phyloP scores from a whole-genome alignment of 2,797 vertebrate species.

The Semotilus atromaculatus region DNA sequence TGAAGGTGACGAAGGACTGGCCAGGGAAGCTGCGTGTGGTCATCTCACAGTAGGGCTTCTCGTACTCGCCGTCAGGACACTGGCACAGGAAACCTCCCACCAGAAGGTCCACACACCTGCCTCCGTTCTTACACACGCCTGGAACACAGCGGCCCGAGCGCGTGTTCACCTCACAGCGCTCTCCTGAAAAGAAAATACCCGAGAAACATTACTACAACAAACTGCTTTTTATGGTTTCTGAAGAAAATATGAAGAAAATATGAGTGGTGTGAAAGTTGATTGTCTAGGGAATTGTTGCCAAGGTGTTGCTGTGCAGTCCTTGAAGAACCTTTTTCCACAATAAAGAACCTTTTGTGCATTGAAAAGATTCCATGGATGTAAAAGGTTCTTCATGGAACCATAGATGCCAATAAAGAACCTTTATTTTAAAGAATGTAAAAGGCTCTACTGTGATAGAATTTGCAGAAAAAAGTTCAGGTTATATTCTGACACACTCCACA shows the following conservation, averaged over 20 bases:
- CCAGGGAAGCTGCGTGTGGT: constrained; percentile 87
- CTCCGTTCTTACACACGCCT: constrained; percentile 86
- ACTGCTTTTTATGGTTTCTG: neutral
- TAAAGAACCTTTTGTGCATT: neutral
- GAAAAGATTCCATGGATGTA: neutral
- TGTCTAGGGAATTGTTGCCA: neutral
- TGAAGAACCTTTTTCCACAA: neutral
- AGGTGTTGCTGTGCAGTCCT: neutral
- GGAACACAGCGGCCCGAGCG: constrained; percentile 84
- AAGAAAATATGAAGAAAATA: neutral
- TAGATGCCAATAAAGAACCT: neutral
- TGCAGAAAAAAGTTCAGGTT: neutral
- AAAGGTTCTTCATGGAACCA: neutral
- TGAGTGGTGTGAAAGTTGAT: neutral
- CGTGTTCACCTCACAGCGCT: constrained; percentile 81
- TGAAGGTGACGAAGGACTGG: constrained; percentile 87
- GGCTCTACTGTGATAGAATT: neutral
- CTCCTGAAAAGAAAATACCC: constrained; percentile 71
- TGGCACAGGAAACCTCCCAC: constrained; percentile 88
- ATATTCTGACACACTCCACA: neutral
- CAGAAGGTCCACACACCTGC: constrained; percentile 86
- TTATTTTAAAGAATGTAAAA: neutral
- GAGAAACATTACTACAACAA: neutral
- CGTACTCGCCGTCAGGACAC: constrained; percentile 81
- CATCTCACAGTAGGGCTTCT: constrained; percentile 87